Evolutionary conservation across 2,888 invertebrate genomes (phyloP).

Genomic region (Apodemia zela): DNA sequence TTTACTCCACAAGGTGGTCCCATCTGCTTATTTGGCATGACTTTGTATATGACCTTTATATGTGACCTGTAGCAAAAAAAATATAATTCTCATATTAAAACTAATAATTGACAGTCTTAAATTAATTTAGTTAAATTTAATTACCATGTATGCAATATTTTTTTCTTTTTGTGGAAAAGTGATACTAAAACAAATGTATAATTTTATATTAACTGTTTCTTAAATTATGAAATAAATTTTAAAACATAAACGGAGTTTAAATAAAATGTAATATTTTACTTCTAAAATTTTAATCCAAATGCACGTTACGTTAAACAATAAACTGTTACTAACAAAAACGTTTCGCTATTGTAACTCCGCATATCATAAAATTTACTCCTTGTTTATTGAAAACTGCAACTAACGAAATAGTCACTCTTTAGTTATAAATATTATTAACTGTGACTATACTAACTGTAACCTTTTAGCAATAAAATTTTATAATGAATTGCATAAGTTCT

Average conservation of each 20-base stretch:
- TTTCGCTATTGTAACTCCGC: not conserved
- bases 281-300: not conserved
- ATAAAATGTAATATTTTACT: not conserved
- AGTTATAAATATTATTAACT: not conserved
- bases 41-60: no score
- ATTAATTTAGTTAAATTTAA: not conserved
- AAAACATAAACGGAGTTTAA: not conserved
- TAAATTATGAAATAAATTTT: not conserved
- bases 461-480: not conserved
- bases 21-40: not conserved
- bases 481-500: not conserved
- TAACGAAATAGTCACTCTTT: not conserved
- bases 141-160: not conserved
- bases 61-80: not conserved
- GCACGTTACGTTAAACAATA: not conserved
- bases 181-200: not conserved
- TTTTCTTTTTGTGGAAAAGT: not conserved
- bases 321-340: not conserved
- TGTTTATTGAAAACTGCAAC: not conserved
- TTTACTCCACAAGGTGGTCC: not conserved
- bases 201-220: not conserved
- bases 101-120: not conserved
- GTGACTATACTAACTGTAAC: constrained; percentile 1
- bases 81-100: not conserved
- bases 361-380: not conserved